These are phyloP conservation scores for Troglohyphantes excavatus DNA, from an alignment of 2,888 invertebrate species.

Conservation along the genomic window DNA sequence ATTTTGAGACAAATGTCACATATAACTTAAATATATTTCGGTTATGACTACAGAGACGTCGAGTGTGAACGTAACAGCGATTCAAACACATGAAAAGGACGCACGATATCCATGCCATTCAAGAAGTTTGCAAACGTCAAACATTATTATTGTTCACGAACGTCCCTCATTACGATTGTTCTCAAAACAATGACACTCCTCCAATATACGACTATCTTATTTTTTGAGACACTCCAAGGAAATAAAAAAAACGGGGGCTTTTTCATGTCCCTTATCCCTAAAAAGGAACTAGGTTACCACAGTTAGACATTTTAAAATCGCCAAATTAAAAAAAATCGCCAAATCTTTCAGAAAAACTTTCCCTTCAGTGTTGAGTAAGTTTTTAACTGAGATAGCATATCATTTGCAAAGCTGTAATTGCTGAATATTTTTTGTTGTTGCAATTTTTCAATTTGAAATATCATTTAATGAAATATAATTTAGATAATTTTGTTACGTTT, in stretches of 20 bases:
- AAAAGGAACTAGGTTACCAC: no score
- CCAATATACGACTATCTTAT: not conserved
- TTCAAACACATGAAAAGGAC: not conserved
- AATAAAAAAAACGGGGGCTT: slow-evolving; percentile 1
- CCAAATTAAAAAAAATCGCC: no score
- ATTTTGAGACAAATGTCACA: not conserved
- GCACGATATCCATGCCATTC: not conserved
- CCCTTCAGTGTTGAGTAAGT: no score
- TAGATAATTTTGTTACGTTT: no score
- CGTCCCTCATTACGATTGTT: slow-evolving; percentile 31
- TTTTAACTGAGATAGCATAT: no score
- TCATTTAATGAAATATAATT: no score
- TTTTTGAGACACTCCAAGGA: not conserved
- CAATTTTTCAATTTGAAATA: no score
- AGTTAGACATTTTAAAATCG: no score
- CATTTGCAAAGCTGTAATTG: no score
- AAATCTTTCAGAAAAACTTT: no score
- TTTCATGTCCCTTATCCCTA: not conserved
- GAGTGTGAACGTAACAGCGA: not conserved
- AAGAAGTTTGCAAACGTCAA: slow-evolving; percentile 31
- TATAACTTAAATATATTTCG: not conserved
- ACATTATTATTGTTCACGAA: slow-evolving; percentile 16
- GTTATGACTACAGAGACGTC: not conserved
- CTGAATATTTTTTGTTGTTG: no score
- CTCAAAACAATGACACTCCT: slow-evolving; percentile 16